Conservation (phyloP, 1,140 invertebrate species). For the Drosophila asahinai region DNA sequence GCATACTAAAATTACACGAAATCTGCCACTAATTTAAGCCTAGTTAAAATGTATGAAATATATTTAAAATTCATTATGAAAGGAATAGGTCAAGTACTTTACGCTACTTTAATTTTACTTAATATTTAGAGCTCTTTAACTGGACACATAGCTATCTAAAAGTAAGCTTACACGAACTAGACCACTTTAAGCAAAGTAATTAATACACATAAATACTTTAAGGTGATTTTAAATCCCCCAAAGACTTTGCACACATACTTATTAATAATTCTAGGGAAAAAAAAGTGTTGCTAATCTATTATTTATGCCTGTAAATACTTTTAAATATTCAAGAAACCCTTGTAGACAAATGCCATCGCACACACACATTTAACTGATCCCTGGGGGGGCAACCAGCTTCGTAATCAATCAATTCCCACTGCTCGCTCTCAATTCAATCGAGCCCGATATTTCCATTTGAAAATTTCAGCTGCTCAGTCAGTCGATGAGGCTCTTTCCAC, state of each 20-base stretch:
- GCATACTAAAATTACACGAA: no score
- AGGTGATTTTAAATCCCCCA: no score
- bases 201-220: not conserved
- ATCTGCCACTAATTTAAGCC: not conserved
- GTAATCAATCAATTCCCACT: constrained; percentile 50
- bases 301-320: constrained; percentile 1
- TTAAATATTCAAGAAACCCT: not conserved
- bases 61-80: not conserved
- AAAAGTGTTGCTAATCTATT: constrained; percentile 5
- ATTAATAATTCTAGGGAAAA: not conserved
- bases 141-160: not conserved
- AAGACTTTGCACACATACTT: not conserved
- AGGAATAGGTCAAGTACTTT: no score
- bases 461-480: constrained; percentile 56
- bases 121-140: not conserved
- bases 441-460: constrained; percentile 44
- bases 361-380: constrained; percentile 23
- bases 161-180: not conserved
- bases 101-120: no score
- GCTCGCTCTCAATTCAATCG: constrained; percentile 15
- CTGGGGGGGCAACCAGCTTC: constrained; percentile 16
- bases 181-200: not conserved
- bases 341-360: not conserved
- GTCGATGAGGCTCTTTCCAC: constrained; percentile 34
- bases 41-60: not conserved